Conservation (phyloP, 2,888 invertebrate genomes). For the Archips xylosteana region DNA sequence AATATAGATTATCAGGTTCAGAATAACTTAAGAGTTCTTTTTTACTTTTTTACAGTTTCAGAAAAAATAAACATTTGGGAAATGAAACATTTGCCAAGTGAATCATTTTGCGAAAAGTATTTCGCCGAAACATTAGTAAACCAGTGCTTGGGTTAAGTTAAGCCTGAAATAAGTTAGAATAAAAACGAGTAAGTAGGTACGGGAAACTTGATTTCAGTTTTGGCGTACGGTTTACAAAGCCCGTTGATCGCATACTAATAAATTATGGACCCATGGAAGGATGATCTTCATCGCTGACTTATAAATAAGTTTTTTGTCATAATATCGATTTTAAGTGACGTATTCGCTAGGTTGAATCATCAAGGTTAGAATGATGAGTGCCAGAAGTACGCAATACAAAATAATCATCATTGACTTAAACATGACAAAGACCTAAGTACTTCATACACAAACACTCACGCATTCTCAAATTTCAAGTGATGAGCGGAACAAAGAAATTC, state of each 20-base stretch:
- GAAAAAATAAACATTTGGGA: too few relatives aligned
- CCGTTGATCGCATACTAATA: background rate
- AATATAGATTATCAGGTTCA: too few relatives aligned
- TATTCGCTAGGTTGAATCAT: slow-evolving; percentile 2
- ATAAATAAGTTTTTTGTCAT: background rate
- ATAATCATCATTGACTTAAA: slow-evolving; percentile 20
- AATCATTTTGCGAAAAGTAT: too few relatives aligned
- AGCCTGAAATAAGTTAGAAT: too few relatives aligned
- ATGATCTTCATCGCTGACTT: background rate
- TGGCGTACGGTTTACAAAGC: too few relatives aligned
- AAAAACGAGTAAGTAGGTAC: too few relatives aligned
- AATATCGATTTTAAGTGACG: slow-evolving; percentile 6
- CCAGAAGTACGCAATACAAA: background rate
- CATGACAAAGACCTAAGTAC: slow-evolving; percentile 44
- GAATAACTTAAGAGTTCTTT: too few relatives aligned
- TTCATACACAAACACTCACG: slow-evolving; percentile 47
- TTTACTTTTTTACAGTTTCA: too few relatives aligned
- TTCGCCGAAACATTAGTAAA: too few relatives aligned
- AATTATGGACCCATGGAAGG: background rate
- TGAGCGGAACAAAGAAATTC: slow-evolving; percentile 48
- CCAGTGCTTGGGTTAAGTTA: too few relatives aligned
- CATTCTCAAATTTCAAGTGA: slow-evolving; percentile 42
- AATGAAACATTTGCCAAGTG: too few relatives aligned
- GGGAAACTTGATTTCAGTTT: too few relatives aligned
- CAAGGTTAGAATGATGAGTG: background rate